These are phyloP conservation scores for Julus scanicus DNA, from an alignment of 2,888 invertebrate genomes.

Conservation along the genomic window DNA sequence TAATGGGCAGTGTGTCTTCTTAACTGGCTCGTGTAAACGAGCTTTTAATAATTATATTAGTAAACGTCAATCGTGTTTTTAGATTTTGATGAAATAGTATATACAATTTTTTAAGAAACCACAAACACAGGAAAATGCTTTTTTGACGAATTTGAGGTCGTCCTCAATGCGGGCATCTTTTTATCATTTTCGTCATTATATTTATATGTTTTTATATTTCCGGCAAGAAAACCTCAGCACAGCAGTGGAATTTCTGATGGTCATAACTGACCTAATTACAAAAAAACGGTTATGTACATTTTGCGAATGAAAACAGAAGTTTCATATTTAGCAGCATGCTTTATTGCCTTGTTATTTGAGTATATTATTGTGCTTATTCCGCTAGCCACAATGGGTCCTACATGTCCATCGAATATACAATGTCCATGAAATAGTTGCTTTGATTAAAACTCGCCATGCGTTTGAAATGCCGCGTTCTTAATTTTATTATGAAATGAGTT, in stretches of 20 bases:
- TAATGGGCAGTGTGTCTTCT: background rate
- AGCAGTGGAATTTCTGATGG: background rate
- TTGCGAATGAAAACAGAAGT: background rate
- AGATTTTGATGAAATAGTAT: background rate
- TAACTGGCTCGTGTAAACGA: background rate
- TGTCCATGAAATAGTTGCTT: background rate
- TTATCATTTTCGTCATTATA: background rate
- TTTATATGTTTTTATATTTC: background rate
- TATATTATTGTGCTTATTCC: background rate
- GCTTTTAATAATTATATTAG: background rate
- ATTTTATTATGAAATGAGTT: background rate
- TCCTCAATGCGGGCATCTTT: background rate
- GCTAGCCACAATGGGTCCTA: background rate
- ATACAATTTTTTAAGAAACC: background rate
- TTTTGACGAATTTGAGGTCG: background rate
- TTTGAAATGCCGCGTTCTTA: background rate
- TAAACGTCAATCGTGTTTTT: background rate
- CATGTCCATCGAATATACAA: background rate
- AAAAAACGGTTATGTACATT: background rate
- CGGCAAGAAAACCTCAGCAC: background rate
- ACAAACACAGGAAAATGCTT: background rate
- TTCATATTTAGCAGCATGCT: background rate
- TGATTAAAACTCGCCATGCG: background rate
- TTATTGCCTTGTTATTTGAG: background rate
- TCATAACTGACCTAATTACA: background rate